phyloP scores from a whole-genome alignment of 2,888 invertebrate genomes.

The Cremastinae sp. region DNA sequence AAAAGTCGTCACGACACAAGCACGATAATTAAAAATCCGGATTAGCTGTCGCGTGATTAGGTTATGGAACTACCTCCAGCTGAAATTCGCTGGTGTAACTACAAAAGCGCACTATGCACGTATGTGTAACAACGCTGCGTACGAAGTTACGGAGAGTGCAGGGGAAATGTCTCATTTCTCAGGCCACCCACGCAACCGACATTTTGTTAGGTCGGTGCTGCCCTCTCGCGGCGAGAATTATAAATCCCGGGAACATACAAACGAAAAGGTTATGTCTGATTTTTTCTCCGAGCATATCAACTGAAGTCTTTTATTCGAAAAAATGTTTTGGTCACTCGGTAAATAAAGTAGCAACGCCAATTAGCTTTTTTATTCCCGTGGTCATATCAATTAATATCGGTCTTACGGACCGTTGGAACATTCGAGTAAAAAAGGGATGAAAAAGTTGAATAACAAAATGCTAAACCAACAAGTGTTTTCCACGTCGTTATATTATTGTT shows the following conservation, averaged over 20 bases:
- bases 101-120: no score
- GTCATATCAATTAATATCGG: conserved; percentile 3
- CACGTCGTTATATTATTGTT: not conserved
- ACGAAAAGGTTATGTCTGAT: no score
- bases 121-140: not conserved
- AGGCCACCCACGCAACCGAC: conserved; percentile 30
- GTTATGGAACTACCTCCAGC: conserved; percentile 54
- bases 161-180: conserved; percentile 24
- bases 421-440: not conserved
- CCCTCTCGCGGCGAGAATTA: conserved; percentile 4
- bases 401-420: not conserved
- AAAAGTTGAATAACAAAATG: conserved; percentile 35
- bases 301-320: no score
- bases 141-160: conserved; percentile 17
- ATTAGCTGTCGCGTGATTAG: conserved; percentile 40
- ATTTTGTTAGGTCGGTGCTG: not conserved
- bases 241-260: not conserved
- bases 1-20: conserved; percentile 37
- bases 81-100: conserved; percentile 48
- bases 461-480: conserved; percentile 12
- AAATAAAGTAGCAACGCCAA: no score
- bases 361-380: no score
- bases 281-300: no score
- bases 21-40: conserved; percentile 44
- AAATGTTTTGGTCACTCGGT: no score